Conservation (phyloP, 2,113 vertebrate genomes). For the Dunckerocampus dactyliophorus region DNA sequence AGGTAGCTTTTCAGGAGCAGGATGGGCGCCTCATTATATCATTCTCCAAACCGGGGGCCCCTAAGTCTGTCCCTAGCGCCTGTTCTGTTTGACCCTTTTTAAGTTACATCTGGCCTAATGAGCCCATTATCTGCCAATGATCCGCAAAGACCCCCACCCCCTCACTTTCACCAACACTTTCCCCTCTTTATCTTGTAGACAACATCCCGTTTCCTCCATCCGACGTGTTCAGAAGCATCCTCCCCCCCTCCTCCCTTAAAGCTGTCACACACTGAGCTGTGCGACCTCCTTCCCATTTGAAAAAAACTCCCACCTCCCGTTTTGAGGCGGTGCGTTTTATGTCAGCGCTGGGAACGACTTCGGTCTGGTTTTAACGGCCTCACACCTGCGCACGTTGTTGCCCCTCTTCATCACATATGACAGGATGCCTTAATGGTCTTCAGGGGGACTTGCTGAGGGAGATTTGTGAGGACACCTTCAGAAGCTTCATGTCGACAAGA, state of each 20-base stretch:
- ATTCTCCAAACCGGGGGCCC: slow-evolving; percentile 71
- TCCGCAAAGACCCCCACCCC: slow-evolving; percentile 65
- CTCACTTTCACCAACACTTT: slow-evolving; percentile 39
- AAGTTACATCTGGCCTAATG: slow-evolving; percentile 74
- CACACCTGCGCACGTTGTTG: slow-evolving; percentile 57
- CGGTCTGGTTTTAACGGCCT: slow-evolving; percentile 60
- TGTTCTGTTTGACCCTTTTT: slow-evolving; percentile 73
- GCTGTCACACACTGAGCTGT: slow-evolving; percentile 31
- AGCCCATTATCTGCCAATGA: slow-evolving; percentile 79
- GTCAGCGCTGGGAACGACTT: slow-evolving; percentile 50
- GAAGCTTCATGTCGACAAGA: slow-evolving; percentile 24
- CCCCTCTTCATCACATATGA: slow-evolving; percentile 52
- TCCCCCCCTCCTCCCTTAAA: slow-evolving; percentile 39
- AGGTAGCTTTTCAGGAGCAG: slow-evolving; percentile 43
- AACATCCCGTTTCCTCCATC: slow-evolving; percentile 27
- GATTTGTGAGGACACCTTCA: slow-evolving; percentile 38
- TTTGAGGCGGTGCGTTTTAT: slow-evolving; percentile 47
- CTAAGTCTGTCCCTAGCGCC: slow-evolving; percentile 71
- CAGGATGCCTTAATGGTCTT: slow-evolving; percentile 38
- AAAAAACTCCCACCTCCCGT: slow-evolving; percentile 38
- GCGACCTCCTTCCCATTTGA: slow-evolving; percentile 44
- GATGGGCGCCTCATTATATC: slow-evolving; percentile 71
- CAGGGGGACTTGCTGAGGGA: slow-evolving; percentile 15
- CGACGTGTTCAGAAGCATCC: slow-evolving; percentile 39
- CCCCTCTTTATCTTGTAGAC: slow-evolving; percentile 10